Base-by-base conservation (phyloP, 2,797 vertebrate genomes). In the Centropyge bicolor region DNA sequence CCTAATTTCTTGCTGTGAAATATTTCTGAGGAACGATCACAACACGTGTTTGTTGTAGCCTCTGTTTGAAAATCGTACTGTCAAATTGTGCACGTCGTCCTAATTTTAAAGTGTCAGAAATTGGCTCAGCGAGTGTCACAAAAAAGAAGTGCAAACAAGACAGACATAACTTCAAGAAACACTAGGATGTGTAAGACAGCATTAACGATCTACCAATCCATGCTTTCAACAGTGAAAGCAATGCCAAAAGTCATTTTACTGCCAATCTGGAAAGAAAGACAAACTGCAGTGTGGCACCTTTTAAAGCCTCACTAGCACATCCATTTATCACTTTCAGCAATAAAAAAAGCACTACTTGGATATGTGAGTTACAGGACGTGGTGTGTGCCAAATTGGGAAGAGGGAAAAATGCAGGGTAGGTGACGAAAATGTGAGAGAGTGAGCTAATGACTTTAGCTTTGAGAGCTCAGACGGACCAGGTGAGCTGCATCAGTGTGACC, bases 221-320 rank as follows among this genome's bases (percentile, higher is more conserved):
- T 24, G 48, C 46, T 48, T 40, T 56, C 6, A 54, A 24, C 1
- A 46, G 40, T 3, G 5, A 57, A 41, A 63, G 16, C 17, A n/a
- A 1, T n/a, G 24, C 27, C 43, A 75, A 60, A 27, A 52, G 10
- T 48, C n/a, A 63, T 6, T 40, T 20, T 49, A 20, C 7, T 72
- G 24, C 55, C 45, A 49, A 61, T 56, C 57, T 19, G 16, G 16
- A 35, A 20, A 54, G 6, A 8, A 20, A 8, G 3, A 0, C 27
- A 63, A 38, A 14, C 46, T 54, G 5, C 10, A 36, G 12, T 0
- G 8, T 17, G 69, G 43, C 27, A 51, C 41, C 12, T 20, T 20
- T 9, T 1, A 74, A 35, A 22, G 20, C 43, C 24, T 78, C 45
- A 38, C n/a, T 19, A n/a, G 20, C 76, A 70, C 49, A 36, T 61